Evolutionary conservation across 2,888 invertebrate genomes (phyloP).

Genomic region (Muscina levida): DNA sequence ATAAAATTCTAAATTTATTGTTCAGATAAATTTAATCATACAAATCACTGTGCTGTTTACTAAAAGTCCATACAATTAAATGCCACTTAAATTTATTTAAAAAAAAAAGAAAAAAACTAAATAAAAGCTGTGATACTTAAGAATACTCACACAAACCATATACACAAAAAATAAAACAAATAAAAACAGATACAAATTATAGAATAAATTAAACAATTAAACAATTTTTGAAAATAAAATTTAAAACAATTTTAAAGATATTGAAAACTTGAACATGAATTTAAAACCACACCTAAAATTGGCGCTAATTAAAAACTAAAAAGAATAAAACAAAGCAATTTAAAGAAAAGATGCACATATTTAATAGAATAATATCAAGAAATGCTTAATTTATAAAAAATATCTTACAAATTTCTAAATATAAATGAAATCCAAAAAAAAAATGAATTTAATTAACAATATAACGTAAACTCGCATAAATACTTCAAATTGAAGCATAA

Average conservation of each 20-base stretch:
- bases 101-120: conserved; percentile 24
- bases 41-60: no score
- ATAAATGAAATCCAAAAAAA: no score
- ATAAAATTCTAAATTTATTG: no score
- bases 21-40: no score
- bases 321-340: no score
- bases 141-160: conserved; percentile 34
- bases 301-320: conserved; percentile 23
- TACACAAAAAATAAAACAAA: conserved; percentile 21
- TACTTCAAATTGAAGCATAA: conserved; percentile 62
- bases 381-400: conserved; percentile 2
- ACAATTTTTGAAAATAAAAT: no score
- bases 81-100: not conserved
- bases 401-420: no score
- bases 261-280: no score
- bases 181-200: conserved; percentile 21
- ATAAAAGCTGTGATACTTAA: conserved; percentile 62
- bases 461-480: conserved; percentile 3
- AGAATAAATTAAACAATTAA: conserved; percentile 27
- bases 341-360: no score
- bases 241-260: no score
- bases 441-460: not conserved
- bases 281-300: no score
- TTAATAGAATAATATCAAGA: not conserved
- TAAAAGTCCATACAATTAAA: no score